Base-by-base conservation (phyloP, 2,113 vertebrate genomes). In the Lasiurus borealis region DNA sequence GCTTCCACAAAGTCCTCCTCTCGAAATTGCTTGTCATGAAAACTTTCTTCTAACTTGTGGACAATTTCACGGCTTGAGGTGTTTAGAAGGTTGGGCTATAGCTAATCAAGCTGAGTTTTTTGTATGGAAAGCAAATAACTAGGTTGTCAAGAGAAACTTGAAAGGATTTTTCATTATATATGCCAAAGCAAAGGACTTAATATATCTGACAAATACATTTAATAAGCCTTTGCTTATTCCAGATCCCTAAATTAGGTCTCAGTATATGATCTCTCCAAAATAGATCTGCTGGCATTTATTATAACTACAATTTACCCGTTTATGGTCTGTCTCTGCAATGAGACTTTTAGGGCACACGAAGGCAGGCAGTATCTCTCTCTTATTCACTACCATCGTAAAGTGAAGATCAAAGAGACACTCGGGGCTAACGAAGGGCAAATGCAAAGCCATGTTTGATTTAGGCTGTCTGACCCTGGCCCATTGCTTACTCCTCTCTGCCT, bases 41-140 rank as follows among this genome's bases (percentile, higher is more conserved):
- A 78, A 88, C 76, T 85, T 81, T 80, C 68, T 85, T 66, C 27
- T 90, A 54, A 62, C 72, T 81, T 84, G 62, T 92, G 31, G 57
- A 66, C 29, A 62, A 50, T 66, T 81, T 85, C 40, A 72, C 1
- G 89, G 73, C 36, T 7, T 80, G 14, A 91, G 34, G 54, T 7
- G 29, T 85, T 89, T 27, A 84, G 50, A 83, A 82, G 21, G 8
- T 9, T 82, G n/a, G 31, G 44, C 36, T 48, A 83, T 8, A 40
- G 23, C 77, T 54, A 83, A 59, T 14, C 14, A 52, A 59, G 50
- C 21, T 85, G 40, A 85, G 27, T 88, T 86, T 29, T 91, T 16
- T 59, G 25, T 34, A 73, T 4, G 54, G 57, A 85, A 89, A 95
- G n/a, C 36, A 91, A 71, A 50, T 50, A 23, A 85, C 18, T 88